Evolutionary conservation across 1,140 invertebrate species (phyloP).

Genomic region (Lepidurus apus): DNA sequence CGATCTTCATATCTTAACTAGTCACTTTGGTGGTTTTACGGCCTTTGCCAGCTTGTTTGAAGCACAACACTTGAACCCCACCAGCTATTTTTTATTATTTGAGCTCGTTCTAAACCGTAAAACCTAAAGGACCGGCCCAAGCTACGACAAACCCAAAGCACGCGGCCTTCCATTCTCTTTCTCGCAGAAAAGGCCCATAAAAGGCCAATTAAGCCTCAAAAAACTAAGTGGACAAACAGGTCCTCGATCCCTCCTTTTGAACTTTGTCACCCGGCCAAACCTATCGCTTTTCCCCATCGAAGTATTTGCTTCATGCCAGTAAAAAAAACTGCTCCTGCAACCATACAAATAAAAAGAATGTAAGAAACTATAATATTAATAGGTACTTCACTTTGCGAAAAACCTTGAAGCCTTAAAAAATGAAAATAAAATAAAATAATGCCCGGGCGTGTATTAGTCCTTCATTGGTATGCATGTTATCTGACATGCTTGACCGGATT

Average conservation of each 20-base stretch:
- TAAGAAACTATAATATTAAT: background rate
- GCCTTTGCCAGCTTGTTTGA: background rate
- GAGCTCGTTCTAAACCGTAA: slow-evolving; percentile 2
- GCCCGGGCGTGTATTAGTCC: background rate
- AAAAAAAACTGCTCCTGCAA: background rate
- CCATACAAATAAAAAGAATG: background rate
- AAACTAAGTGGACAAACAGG: slow-evolving; percentile 5
- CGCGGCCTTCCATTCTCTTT: background rate
- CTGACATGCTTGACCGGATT: background rate
- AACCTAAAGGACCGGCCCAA: background rate
- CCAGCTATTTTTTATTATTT: background rate
- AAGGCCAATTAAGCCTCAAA: background rate
- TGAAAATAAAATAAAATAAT: background rate
- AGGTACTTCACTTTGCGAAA: no score
- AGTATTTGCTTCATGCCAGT: no score
- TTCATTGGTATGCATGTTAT: background rate
- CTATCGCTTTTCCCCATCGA: no score
- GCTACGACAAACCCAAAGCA: background rate
- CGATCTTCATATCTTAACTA: slow-evolving; percentile 15
- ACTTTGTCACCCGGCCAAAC: background rate
- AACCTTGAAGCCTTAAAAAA: background rate
- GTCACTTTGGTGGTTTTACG: background rate
- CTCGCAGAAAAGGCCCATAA: background rate
- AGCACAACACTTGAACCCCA: background rate
- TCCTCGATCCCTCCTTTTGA: background rate